A percentile compares a stretch with the other conserved stretches of the same genome.
Conservation (phyloP, 2,113 vertebrate species). For the Carassius auratus region DNA sequence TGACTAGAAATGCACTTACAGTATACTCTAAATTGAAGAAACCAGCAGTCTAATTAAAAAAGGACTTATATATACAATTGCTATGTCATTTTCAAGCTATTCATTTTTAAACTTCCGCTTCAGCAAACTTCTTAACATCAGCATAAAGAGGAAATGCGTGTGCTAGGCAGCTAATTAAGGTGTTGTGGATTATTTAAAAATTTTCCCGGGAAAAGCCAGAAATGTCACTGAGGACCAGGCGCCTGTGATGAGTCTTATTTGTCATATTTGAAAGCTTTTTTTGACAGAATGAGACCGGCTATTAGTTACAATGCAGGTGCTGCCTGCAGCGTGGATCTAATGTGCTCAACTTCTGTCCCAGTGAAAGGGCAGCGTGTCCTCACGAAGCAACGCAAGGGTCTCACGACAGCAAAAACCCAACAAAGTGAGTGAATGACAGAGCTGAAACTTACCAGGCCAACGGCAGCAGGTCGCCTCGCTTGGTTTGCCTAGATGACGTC, state of each 20-base stretch:
- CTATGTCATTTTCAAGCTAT: neutral
- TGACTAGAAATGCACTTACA: too few species aligned
- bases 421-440: slow-evolving; percentile 19
- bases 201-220: slow-evolving; percentile 21
- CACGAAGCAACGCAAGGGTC: neutral
- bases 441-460: slow-evolving; percentile 21
- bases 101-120: too few species aligned
- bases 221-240: slow-evolving; percentile 8
- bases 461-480: neutral
- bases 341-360: neutral
- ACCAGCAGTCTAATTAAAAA: too few species aligned
- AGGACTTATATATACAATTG: too few species aligned
- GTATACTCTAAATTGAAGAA: too few species aligned
- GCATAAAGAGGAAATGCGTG: neutral
- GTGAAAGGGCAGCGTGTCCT: slow-evolving; percentile 14
- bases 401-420: neutral
- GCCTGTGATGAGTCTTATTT: slow-evolving; percentile 45
- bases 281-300: slow-evolving; percentile 45
- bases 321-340: slow-evolving; percentile 20
- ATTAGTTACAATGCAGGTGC: slow-evolving; percentile 39
- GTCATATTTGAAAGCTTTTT: slow-evolving; percentile 19
- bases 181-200: slow-evolving; percentile 23
- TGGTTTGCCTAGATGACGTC: neutral
- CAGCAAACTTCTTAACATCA: neutral
- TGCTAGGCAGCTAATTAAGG: slow-evolving; percentile 22